These are phyloP conservation scores for Brenthis hecate DNA, from an alignment of 2,888 invertebrate species.

Conservation along the genomic window DNA sequence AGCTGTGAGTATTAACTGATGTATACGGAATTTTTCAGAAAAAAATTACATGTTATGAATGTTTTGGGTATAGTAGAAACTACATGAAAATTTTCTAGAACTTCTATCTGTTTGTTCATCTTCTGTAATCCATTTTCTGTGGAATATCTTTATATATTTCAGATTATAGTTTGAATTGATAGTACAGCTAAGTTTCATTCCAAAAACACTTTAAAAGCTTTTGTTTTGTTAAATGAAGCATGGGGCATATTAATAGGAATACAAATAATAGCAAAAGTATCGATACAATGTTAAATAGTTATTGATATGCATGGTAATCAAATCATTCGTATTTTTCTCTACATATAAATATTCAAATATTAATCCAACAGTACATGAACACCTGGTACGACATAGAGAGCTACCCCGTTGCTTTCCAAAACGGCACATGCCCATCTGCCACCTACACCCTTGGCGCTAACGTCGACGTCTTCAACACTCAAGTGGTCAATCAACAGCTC, in stretches of 20 bases:
- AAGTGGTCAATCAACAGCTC: constrained; percentile 52
- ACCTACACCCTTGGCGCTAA: neutral
- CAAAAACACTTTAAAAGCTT: too few species aligned
- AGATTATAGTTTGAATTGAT: too few species aligned
- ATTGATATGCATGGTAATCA: too few species aligned
- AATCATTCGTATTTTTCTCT: too few species aligned
- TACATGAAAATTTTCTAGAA: neutral
- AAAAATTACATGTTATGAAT: neutral
- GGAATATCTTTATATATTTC: too few species aligned
- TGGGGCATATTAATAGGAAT: too few species aligned
- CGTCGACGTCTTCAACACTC: constrained; percentile 52
- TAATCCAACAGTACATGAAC: constrained; percentile 41
- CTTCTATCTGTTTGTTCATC: too few species aligned
- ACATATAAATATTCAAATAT: neutral
- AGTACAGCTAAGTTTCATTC: too few species aligned
- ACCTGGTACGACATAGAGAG: constrained; percentile 42
- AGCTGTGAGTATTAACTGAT: constrained; percentile 19
- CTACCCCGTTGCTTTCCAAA: constrained; percentile 43
- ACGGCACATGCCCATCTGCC: constrained; percentile 31
- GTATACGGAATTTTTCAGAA: neutral
- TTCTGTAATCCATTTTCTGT: neutral
- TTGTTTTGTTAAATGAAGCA: too few species aligned
- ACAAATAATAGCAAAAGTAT: too few species aligned
- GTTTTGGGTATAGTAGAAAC: neutral
- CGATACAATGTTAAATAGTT: too few species aligned